A percentile compares a stretch with the other conserved stretches of the same genome.
Evolutionary conservation across 2,888 invertebrate species (phyloP).

Genomic region (Eurytoma adleriae): DNA sequence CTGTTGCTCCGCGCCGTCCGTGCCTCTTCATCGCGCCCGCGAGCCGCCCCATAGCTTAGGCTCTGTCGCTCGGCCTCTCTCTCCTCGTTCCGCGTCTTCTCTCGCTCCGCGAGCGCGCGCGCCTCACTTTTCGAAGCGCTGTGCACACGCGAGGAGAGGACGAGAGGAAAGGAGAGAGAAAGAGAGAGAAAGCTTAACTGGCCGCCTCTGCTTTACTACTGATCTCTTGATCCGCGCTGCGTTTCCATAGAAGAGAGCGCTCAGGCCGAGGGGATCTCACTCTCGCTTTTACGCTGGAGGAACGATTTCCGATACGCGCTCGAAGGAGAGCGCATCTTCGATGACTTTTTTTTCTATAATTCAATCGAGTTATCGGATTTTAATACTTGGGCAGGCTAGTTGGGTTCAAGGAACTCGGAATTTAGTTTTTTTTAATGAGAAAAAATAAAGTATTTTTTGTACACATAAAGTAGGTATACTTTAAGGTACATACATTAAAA

Average conservation of each 20-base stretch:
- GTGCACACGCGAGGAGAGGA: too few relatives aligned
- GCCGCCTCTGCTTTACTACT: slow-evolving; percentile 70
- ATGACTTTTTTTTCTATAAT: too few relatives aligned
- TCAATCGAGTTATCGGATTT: too few relatives aligned
- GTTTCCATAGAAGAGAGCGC: slow-evolving; percentile 72
- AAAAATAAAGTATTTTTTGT: too few relatives aligned
- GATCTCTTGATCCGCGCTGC: slow-evolving; percentile 72
- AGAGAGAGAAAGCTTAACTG: background rate
- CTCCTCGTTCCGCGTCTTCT: slow-evolving; percentile 27
- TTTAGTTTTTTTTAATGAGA: too few relatives aligned
- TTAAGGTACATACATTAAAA: too few relatives aligned
- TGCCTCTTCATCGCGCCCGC: slow-evolving; percentile 63
- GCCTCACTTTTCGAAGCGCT: too few relatives aligned
- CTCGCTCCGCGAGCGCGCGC: slow-evolving; percentile 26
- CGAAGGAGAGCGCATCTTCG: too few relatives aligned
- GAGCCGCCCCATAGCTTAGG: slow-evolving; percentile 31
- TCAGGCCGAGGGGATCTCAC: slow-evolving; percentile 56
- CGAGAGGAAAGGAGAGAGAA: background rate
- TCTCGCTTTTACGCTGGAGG: slow-evolving; percentile 18
- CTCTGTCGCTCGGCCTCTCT: background rate
- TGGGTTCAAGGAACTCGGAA: too few relatives aligned
- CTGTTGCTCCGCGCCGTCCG: slow-evolving; percentile 71
- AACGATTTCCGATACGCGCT: background rate
- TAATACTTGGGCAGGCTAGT: too few relatives aligned
- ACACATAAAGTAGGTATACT: too few relatives aligned